Base-by-base conservation (phyloP, 2,797 vertebrate species). In the Anabacerthia variegaticeps region DNA sequence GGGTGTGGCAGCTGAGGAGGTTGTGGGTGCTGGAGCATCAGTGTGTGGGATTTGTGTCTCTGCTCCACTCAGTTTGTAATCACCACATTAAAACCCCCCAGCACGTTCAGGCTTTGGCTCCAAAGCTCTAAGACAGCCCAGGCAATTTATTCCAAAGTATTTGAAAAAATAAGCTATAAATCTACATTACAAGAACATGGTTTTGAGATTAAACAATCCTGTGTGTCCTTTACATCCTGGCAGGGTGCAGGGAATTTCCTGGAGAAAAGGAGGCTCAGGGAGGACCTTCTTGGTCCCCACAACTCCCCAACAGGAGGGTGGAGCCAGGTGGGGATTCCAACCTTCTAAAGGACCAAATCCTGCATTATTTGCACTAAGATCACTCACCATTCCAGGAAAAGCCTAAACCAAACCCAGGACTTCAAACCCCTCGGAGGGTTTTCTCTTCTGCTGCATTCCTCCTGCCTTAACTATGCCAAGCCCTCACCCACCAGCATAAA, bases 371-470 rank as follows among this genome's bases (percentile, higher is more conserved):
- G 37, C 54, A 48, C 10, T 51, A 59, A 5, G 16, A 49, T 34
- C 39, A 19, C 30, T n/a, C 6, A 2, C 11, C 7, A 49, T 18
- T n/a, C 15, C 54, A 59, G 52, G 32, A 81, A 41, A 66, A 56
- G 16, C 30, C 54, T 75, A 36, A 74, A 61, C 7, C 66, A 85
- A 88, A 51, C 34, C 18, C 44, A 39, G 37, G 12, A 7, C 36
- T 88, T 34, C 44, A 76, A 67, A 36, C 0, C 0, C 27, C n/a
- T 56, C 10, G 9, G 14, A 65, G 34, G 7, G 3, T 14, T 46
- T 80, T 39, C 24, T 52, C 56, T 71, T 55, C 46, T 37, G 58
- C 62, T 34, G 43, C 21, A 15, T 67, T 84, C n/a, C 16, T 30
- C 19, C 71, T 20, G 22, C 27, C 21, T 72, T 44, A 58, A 58